Conservation (phyloP, 2,888 invertebrate genomes). For the Octodonta nipae region DNA sequence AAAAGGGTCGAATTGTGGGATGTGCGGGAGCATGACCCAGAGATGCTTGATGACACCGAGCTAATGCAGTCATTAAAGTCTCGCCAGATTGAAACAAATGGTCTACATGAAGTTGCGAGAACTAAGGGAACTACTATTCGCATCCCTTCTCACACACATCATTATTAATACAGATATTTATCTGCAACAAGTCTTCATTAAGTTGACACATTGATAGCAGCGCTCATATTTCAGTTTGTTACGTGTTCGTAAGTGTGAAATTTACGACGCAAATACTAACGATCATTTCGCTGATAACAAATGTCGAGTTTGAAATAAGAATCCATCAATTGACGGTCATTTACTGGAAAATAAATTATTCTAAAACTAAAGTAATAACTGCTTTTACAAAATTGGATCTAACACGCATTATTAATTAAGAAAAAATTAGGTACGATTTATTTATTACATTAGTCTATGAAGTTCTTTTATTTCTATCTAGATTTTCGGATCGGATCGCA, state of each 20-base stretch:
- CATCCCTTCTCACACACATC: conserved; percentile 39
- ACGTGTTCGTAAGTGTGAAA: conserved; percentile 1
- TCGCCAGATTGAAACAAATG: conserved; percentile 43
- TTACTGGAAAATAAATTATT: too few relatives aligned
- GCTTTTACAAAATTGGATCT: too few relatives aligned
- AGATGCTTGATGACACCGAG: conserved; percentile 23
- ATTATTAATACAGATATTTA: conserved; percentile 30
- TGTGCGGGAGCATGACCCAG: conserved; percentile 19
- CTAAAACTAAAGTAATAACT: too few relatives aligned
- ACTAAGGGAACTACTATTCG: conserved; percentile 35
- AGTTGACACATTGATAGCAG: conserved; percentile 31
- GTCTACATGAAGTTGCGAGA: conserved; percentile 26
- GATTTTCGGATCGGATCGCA: too few relatives aligned
- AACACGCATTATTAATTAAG: too few relatives aligned
- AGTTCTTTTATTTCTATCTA: too few relatives aligned
- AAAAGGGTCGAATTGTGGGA: conserved; percentile 16
- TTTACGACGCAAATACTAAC: neutral
- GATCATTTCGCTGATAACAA: too few relatives aligned
- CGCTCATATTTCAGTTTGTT: neutral
- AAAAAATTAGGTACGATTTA: too few relatives aligned
- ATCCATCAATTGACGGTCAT: too few relatives aligned
- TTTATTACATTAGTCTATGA: too few relatives aligned
- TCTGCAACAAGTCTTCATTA: conserved; percentile 36
- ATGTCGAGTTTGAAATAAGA: too few relatives aligned
- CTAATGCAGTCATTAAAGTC: conserved; percentile 30